Evolutionary conservation across 2,888 invertebrate species (phyloP).

Genomic region (Dastarcus helophoroides): DNA sequence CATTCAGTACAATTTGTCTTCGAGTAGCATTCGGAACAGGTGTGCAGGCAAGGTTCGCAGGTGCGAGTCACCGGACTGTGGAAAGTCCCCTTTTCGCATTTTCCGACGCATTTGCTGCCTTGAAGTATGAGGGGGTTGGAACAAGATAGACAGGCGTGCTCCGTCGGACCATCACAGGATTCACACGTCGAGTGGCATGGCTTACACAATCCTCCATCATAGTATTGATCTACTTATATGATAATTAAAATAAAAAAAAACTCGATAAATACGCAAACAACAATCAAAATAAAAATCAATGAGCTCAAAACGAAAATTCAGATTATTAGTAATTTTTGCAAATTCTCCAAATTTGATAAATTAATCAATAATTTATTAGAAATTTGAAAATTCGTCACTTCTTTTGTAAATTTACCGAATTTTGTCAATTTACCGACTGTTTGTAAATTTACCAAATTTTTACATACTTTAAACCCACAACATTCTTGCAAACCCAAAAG

Average conservation of each 20-base stretch:
- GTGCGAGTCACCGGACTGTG: conserved; percentile 53
- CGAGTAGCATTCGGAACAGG: conserved; percentile 66
- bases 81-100: conserved; percentile 60
- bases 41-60: conserved; percentile 70
- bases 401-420: too few species aligned
- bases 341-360: too few species aligned
- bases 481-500: too few species aligned
- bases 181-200: conserved; percentile 70
- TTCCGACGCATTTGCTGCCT: conserved; percentile 59
- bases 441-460: too few species aligned
- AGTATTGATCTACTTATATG: conserved; percentile 63
- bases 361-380: too few species aligned
- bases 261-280: background rate
- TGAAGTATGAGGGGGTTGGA: conserved; percentile 61
- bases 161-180: conserved; percentile 69
- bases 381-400: too few species aligned
- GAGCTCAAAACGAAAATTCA: conserved; percentile 1
- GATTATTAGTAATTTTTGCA: too few species aligned
- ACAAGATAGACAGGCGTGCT: conserved; percentile 63
- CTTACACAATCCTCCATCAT: conserved; percentile 57
- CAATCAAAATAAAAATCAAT: background rate
- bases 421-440: too few species aligned
- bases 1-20: conserved; percentile 73
- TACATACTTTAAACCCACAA: too few species aligned
- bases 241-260: conserved; percentile 5